phyloP scores from a whole-genome alignment of 2,797 vertebrate species.

The Clarias laeviceps region DNA sequence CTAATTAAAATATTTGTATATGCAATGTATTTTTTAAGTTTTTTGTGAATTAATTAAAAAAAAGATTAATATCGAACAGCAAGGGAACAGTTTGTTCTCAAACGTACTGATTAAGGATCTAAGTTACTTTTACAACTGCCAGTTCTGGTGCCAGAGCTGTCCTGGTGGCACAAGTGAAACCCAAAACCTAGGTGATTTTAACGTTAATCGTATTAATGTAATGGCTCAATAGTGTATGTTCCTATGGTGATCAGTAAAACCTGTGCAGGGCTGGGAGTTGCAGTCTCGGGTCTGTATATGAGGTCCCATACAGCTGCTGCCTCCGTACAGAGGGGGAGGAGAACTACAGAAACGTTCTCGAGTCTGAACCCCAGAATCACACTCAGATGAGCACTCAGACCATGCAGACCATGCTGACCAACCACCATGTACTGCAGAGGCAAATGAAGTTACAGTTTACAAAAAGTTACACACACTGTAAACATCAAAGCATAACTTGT shows the following conservation, averaged over 20 bases:
- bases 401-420: conserved; percentile 83
- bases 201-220: too few relatives aligned
- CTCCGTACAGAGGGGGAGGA: conserved; percentile 68
- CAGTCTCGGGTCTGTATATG: conserved; percentile 86
- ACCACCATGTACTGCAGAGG: conserved; percentile 69
- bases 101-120: too few relatives aligned
- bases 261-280: conserved; percentile 81
- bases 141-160: too few relatives aligned
- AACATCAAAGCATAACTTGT: background rate
- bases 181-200: too few relatives aligned
- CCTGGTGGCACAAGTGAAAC: too few relatives aligned
- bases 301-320: conserved; percentile 74
- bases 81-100: too few relatives aligned
- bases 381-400: conserved; percentile 80
- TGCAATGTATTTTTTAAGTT: background rate
- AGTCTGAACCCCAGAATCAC: conserved; percentile 82
- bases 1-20: background rate
- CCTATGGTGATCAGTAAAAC: conserved; percentile 59
- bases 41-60: background rate
- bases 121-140: too few relatives aligned
- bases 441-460: background rate
- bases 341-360: conserved; percentile 77
- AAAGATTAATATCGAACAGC: background rate
- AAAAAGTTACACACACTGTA: background rate
- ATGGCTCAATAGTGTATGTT: background rate